Percentiles rank a stretch among this genome's conserved stretches.
phyloP scores from a whole-genome alignment of 2,113 vertebrate genomes.

The Campylomormyrus tamandua region DNA sequence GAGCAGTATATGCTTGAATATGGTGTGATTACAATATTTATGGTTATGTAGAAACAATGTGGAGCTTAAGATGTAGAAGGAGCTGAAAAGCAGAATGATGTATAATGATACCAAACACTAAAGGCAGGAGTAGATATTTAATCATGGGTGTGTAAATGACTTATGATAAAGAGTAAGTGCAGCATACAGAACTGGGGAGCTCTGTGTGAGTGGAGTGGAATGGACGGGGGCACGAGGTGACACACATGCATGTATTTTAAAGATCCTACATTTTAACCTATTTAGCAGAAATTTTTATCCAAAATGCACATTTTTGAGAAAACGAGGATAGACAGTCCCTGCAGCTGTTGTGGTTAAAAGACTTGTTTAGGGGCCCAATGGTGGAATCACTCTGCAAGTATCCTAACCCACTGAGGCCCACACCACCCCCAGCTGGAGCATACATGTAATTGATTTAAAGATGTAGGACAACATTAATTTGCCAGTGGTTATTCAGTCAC shows the following conservation, averaged over 20 bases:
- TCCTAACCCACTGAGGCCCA: background rate
- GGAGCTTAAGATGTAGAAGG: background rate
- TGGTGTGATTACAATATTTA: background rate
- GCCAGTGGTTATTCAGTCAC: background rate
- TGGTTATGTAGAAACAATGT: background rate
- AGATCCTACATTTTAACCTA: background rate
- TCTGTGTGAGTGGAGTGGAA: background rate
- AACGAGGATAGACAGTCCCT: background rate
- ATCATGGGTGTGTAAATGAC: background rate
- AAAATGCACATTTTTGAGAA: background rate
- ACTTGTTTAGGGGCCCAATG: background rate
- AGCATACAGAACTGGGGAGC: background rate
- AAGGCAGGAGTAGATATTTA: background rate
- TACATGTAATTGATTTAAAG: background rate
- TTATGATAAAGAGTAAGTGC: background rate
- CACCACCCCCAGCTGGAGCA: background rate
- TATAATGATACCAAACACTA: background rate
- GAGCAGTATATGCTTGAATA: background rate
- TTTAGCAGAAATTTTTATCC: background rate
- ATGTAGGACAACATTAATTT: background rate
- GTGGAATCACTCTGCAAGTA: background rate
- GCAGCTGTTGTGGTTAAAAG: background rate
- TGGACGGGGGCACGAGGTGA: background rate
- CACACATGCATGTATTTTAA: background rate
- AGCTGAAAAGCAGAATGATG: background rate